Base-by-base conservation (phyloP, 2,113 vertebrate genomes). In the Fukomys damarensis region DNA sequence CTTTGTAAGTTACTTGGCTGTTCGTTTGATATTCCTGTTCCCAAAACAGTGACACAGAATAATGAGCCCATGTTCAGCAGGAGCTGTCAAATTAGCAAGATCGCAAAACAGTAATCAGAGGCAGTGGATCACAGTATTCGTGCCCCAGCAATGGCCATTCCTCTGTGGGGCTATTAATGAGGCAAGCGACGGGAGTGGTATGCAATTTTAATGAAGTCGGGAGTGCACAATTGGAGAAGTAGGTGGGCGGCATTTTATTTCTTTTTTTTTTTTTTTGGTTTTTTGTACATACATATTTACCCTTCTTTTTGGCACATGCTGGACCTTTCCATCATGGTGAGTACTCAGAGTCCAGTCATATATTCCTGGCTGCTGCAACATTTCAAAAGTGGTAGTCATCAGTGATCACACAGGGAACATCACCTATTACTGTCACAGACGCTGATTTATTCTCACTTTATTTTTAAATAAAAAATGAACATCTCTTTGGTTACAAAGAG, bases 181-280 rank as follows among this genome's bases (percentile, higher is more conserved):
- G 95, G 85, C 97, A 96, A 97, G 95, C 68, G 91, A 96, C 97
- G 97, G 98, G 96, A 98, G 97, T 97, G 93, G 96, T 81, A 97
- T 98, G 89, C 97, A 98, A 98, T 98, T 98, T 98, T 98, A 99
- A 99, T 98, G 98, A 98, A 98, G 95, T 94, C 93, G 89, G 96
- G 90, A 98, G 96, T 96, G 97, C 98, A 98, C 98, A 98, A 97
- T 98, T 96, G 96, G 91, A 97, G 98, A 98, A 98, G 22, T 13
- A 94, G 79, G 95, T 83, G 91, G 97, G 97, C 77, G 96, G 77
- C 79, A 92, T 92, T 96, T 97, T 70, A 9, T 84, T 97, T 20
- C 24, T 43, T 22, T 72, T 10, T 46, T 91, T 95, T 97, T 96
- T 24, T 81, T 72, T 10, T 46, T 91, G 95, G 97, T 96, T 24